A percentile compares a stretch with the other conserved stretches of the same genome.
Evolutionary conservation across 2,888 invertebrate species (phyloP).

Genomic region (Tridacna gigas): DNA sequence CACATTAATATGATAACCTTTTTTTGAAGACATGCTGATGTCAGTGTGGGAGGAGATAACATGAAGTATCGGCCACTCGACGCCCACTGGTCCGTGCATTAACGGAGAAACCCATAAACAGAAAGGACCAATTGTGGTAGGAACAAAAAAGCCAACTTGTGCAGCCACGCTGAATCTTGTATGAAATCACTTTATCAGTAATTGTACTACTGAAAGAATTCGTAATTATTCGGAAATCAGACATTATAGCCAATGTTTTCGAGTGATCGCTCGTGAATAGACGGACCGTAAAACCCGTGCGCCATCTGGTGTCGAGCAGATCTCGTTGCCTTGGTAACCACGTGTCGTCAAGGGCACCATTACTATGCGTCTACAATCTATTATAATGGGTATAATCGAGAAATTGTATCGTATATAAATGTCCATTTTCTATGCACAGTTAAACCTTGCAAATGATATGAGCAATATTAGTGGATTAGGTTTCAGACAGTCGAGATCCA

Average conservation of each 20-base stretch:
- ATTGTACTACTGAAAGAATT: conserved; percentile 12
- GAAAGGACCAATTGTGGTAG: background rate
- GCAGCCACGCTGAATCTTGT: conserved; percentile 3
- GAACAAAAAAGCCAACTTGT: background rate
- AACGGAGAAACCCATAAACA: background rate
- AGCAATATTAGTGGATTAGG: no score
- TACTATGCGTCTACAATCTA: background rate
- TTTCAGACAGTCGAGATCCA: no score
- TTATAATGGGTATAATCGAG: background rate
- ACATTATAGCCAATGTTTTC: conserved; percentile 45
- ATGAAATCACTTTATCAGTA: conserved; percentile 25
- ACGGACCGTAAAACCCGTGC: conserved; percentile 29
- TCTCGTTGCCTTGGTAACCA: conserved; percentile 42
- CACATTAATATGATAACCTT: no score
- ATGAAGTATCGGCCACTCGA: conserved; percentile 3
- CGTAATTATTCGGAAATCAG: conserved; percentile 58
- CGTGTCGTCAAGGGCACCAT: conserved; percentile 41
- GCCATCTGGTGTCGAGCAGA: conserved; percentile 50
- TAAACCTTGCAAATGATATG: no score
- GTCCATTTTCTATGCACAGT: no score
- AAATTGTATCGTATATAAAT: background rate
- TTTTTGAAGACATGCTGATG: no score
- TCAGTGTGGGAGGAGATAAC: no score
- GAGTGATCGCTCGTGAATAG: conserved; percentile 30
- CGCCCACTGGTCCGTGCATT: background rate